Evolutionary conservation across 2,113 vertebrate genomes (phyloP).

Genomic region (Physeter macrocephalus): DNA sequence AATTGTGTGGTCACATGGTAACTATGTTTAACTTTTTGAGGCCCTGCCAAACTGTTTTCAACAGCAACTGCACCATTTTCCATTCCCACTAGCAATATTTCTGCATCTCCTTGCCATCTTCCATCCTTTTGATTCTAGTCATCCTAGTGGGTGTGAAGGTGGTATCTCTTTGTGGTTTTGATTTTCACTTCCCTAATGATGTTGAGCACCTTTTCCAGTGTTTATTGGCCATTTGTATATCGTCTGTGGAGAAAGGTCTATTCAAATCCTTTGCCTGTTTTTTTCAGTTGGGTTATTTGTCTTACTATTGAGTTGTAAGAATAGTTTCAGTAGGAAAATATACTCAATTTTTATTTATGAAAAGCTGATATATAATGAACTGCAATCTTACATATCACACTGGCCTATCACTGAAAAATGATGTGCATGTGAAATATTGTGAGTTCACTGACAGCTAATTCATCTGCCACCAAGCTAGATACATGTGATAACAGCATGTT

Average conservation of each 20-base stretch:
- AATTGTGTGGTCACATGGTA: background rate
- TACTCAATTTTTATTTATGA: conserved; percentile 74
- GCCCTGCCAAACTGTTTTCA: background rate
- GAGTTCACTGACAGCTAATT: conserved; percentile 58
- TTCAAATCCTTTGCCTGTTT: background rate
- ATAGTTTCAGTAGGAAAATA: conserved; percentile 70
- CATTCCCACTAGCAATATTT: background rate
- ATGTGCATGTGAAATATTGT: conserved; percentile 55
- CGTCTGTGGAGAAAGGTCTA: background rate
- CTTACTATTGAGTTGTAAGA: background rate
- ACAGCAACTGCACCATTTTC: background rate
- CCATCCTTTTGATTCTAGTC: background rate
- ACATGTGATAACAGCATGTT: conserved; percentile 43
- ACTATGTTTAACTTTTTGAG: background rate
- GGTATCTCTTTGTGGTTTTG: background rate
- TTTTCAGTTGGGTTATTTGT: background rate
- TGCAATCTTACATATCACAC: conserved; percentile 34
- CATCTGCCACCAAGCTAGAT: conserved; percentile 46
- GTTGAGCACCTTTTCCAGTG: background rate
- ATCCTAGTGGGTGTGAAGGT: background rate
- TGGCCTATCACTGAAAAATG: conserved; percentile 59
- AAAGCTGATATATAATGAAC: conserved; percentile 66
- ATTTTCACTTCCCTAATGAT: background rate
- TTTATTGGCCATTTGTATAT: background rate
- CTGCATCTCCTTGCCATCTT: background rate